Base-by-base conservation (phyloP, 2,797 vertebrate species). In the Smutsia gigantea region DNA sequence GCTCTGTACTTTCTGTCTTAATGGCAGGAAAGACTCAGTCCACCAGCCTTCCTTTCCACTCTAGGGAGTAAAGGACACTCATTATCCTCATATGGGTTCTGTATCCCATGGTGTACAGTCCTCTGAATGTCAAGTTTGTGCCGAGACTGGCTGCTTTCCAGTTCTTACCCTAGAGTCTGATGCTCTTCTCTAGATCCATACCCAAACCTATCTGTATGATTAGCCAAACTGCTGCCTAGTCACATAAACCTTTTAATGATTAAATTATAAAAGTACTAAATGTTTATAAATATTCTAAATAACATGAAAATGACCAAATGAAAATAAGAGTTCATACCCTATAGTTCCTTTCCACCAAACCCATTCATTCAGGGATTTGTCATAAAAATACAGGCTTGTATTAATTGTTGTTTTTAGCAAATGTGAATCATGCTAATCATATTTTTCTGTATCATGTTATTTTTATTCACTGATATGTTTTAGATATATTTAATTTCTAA, bases 51-150 rank as follows among this genome's bases (percentile, higher is more conserved):
- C 21, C n/a, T 68, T 37, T 27, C 4, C 9, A 29, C 29, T 93
- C 31, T n/a, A 79, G 27, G 17, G 8, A 87, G 25, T 53, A 39
- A 59, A 49, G 14, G 14, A 42, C 4, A 55, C 25, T 59, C 34
- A 6, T 51, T 64, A 29, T 34, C 4, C 23, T 63, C 17, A 3
- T 1, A 39, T 9, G 49, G 27, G 4, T 4, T 46, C 37, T 37
- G 1, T 12, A 34, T 79, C 7, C 11, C 0, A 7, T 3, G 2
- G 4, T 11, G 11, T 5, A 46, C 11, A 17, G 17, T 23, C 27
- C 46, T 66, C 61, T 34, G 63, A 59, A 68, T 42, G 53, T 7
- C 10, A 19, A 19, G 18, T 53, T 39, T 27, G 23, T 55, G 31
- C 15, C 17, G 51, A 2, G 1, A 39, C 82, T 6, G 4, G 1